A percentile compares a stretch with the other conserved stretches of the same genome.
phyloP scores from a whole-genome alignment of 2,888 invertebrate species.

The Petrolisthes manimaculis region DNA sequence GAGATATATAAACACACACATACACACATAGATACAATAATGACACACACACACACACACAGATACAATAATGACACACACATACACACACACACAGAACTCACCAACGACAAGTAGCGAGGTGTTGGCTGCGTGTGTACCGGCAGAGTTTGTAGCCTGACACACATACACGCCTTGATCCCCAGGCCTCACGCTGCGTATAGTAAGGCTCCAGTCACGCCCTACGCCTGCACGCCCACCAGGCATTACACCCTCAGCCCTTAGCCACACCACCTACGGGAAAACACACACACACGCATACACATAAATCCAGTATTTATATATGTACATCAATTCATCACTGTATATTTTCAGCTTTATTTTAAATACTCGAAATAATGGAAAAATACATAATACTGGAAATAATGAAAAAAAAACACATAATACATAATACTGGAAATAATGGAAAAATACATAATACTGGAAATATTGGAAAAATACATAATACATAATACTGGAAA shows the following conservation, averaged over 20 bases:
- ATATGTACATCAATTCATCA: too few species aligned
- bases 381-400: neutral
- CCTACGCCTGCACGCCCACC: conserved; percentile 42
- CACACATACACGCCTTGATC: conserved; percentile 47
- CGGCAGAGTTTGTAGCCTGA: conserved; percentile 39
- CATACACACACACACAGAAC: neutral
- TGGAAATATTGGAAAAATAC: too few species aligned
- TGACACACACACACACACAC: too few species aligned
- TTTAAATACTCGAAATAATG: neutral
- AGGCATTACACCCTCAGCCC: conserved; percentile 42
- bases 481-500: too few species aligned
- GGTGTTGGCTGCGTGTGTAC: conserved; percentile 39
- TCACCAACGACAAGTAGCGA: conserved; percentile 51
- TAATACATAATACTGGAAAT: neutral
- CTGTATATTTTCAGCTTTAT: too few species aligned
- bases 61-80: too few species aligned
- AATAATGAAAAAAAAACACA: neutral
- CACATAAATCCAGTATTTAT: too few species aligned
- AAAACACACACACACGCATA: neutral
- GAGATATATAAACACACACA: too few species aligned
- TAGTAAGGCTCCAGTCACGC: conserved; percentile 49
- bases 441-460: too few species aligned
- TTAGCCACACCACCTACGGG: conserved; percentile 34
- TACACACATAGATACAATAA: too few species aligned
- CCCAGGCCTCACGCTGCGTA: conserved; percentile 4